Base-by-base conservation (phyloP, 64 coral and sea anemone species). In the Montipora efflorescens region DNA sequence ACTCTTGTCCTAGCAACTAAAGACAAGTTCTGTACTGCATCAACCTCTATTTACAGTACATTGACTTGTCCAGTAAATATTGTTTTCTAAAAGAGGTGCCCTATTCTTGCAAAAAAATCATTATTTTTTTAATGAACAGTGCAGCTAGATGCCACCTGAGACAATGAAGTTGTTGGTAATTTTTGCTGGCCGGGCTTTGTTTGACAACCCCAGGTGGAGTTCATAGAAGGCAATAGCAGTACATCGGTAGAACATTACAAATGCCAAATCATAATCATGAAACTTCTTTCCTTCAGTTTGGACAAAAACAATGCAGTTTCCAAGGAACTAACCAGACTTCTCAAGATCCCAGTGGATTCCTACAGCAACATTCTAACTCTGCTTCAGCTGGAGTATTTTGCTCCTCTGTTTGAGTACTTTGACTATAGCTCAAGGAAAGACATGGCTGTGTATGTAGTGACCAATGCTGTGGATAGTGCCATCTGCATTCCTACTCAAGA, bases 221-320 rank as follows among this genome's bases (percentile, higher is more conserved):
- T 36, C 36, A 36, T 36, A 57, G 53, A 57, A 57, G 3, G 53
- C 13, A 14, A 36, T 36, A 36, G 36, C 36, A 36, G 36, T 36
- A 36, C 36, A 36, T 2, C 2, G 36, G 36, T 12, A 64, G 61
- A 11, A 64, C 8, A 64, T 64, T 7, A 11, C 9, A 64, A 64
- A 14, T 64, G 61, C 14, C 8, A 2, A 14, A 14, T 64, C 9
- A 64, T 64, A 64, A 64, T 15, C 61, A 4, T 64, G 9, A 55
- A 55, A 55, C 52, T 15, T n/a, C 8, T 70, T 28, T 21, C 55
- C 50, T 78, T 71, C 83, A 99, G 98, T 70, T 94, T 99, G 88
- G 98, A 99, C 83, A 96, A 96, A 75, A 99, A 95, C 75, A 96
- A 96, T 92, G 94, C 98, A 80, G 92, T 99, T 47, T 99, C 98